Evolutionary conservation across 2,888 invertebrate species (phyloP).

Genomic region (Taenaris catops): DNA sequence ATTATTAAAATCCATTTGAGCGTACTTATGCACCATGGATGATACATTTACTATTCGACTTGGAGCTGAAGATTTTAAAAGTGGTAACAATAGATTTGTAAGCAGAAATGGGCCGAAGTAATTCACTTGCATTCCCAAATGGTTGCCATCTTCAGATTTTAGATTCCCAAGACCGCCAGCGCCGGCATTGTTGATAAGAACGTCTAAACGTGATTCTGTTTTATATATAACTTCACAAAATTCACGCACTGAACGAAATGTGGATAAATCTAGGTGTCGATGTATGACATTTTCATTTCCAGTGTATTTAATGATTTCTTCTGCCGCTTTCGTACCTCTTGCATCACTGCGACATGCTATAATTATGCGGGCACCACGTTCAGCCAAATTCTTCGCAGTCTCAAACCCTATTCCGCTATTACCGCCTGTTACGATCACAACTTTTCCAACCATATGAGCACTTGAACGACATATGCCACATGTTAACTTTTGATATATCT

Average conservation of each 20-base stretch:
- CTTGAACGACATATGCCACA: conserved; percentile 59
- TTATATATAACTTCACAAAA: conserved; percentile 77
- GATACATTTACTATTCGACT: conserved; percentile 84
- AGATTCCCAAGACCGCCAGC: conserved; percentile 64
- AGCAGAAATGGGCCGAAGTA: conserved; percentile 86
- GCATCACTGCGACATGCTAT: conserved; percentile 68
- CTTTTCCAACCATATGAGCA: conserved; percentile 69
- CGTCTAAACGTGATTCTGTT: conserved; percentile 71
- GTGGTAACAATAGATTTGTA: conserved; percentile 79
- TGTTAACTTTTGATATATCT: conserved; percentile 62
- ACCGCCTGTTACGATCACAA: conserved; percentile 65
- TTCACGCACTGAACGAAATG: conserved; percentile 67
- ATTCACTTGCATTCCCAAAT: conserved; percentile 85
- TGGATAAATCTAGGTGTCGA: conserved; percentile 60
- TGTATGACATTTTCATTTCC: conserved; percentile 54
- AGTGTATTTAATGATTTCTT: conserved; percentile 53
- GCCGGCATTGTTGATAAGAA: conserved; percentile 82
- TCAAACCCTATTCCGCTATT: conserved; percentile 76
- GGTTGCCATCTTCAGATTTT: conserved; percentile 83
- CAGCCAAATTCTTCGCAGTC: conserved; percentile 71
- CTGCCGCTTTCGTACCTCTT: conserved; percentile 52
- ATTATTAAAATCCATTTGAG: conserved; percentile 63
- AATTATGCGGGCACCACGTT: conserved; percentile 71
- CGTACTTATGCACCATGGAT: conserved; percentile 76
- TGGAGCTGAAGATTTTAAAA: conserved; percentile 77